phyloP scores from a whole-genome alignment of 2,797 vertebrate species.

The Phalanger gymnotis region DNA sequence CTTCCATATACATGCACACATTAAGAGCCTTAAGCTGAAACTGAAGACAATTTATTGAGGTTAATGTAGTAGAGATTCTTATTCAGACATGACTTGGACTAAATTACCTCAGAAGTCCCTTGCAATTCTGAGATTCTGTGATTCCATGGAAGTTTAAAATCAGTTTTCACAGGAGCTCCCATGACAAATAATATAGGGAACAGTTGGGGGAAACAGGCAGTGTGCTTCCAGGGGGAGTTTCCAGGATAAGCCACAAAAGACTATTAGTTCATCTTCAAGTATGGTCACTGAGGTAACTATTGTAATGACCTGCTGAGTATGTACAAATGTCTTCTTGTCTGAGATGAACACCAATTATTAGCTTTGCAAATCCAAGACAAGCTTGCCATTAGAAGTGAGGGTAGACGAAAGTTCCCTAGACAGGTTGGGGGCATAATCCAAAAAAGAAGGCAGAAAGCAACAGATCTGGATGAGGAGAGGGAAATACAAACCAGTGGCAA shows the following conservation, averaged over 20 bases:
- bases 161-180: neutral
- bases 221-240: neutral
- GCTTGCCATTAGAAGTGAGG: neutral
- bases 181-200: neutral
- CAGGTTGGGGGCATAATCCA: neutral
- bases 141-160: neutral
- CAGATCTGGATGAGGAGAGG: neutral
- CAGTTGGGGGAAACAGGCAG: neutral
- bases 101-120: neutral
- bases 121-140: neutral
- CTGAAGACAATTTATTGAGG: neutral
- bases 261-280: neutral
- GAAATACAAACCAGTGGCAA: neutral
- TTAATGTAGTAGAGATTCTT: neutral
- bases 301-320: neutral
- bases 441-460: neutral
- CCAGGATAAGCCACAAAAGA: neutral
- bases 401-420: neutral
- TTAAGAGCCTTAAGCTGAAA: neutral
- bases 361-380: neutral
- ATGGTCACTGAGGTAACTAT: neutral
- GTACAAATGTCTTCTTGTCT: neutral
- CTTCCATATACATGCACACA: neutral
- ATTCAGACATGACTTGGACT: neutral
- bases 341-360: neutral